Evolutionary conservation across 1,140 invertebrate species (phyloP), one percentile per base, ranked within the genome.

Genomic region (Pseudomyrmex dendroicus): DNA sequence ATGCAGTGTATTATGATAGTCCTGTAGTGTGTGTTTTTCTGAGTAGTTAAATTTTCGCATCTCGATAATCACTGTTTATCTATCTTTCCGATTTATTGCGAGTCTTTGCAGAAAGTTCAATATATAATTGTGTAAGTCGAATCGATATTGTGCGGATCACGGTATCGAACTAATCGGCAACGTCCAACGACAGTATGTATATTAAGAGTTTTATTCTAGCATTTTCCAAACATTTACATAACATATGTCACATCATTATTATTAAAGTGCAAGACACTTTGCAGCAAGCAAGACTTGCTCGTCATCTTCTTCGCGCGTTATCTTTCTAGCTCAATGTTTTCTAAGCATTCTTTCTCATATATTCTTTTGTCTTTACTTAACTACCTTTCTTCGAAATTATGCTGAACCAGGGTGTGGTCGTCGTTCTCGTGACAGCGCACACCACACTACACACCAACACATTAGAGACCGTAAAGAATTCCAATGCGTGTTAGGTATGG

Each of bases 391-490:
- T 35, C 77, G 73, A 82, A 35, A 61, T 80, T 54, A 72, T 76
- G 77, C 64, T 67, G 52, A 86, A 86, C 67, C 22, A 56, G 90
- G 90, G 91, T 90, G 91, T 90, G 87, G 88, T 63, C 73, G 63
- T 9, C 52, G 17, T 54, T 68, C 74, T 63, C 46, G 82, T 63
- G 80, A 83, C 62, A 73, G 62, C 72, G 15, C 17, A 57, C 10
- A 57, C 10, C 54, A 67, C 64, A 46, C 10, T 22, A 20, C 17
- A 57, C 54, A 57, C 35, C 25, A 22, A 56, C 20, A 56, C 63
- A 50, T 13, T 68, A 82, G 82, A 85, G 84, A 73, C 85, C 86
- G 86, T 90, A 91, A 91, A 90, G 86, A 91, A 92, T 93, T 92
- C 91, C 89, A 88, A 63, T 89, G 86, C 77, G 83, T 90, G 89